Evolutionary conservation across 2,113 vertebrate genomes (phyloP).

Genomic region (Jaculus jaculus): DNA sequence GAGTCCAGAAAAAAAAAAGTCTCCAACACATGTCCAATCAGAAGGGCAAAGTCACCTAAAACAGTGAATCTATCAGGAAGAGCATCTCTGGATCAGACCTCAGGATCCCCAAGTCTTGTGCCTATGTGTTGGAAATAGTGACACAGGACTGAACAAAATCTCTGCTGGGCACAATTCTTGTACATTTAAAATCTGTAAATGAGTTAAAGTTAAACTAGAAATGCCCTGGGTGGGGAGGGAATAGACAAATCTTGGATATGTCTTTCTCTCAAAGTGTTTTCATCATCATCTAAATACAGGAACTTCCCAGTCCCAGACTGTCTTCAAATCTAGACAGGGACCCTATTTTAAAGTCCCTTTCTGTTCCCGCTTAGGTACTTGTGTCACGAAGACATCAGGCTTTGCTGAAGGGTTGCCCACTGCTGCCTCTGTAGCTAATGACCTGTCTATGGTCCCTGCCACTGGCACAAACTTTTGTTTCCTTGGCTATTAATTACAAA

Average conservation of each 20-base stretch:
- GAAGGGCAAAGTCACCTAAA: not conserved
- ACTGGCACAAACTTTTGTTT: too few species aligned
- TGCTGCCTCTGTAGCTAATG: rapidly evolving
- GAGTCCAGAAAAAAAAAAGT: not conserved
- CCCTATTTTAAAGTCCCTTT: not conserved
- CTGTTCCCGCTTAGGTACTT: too few species aligned
- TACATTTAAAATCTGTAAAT: slow-evolving; percentile 34
- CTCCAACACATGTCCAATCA: too few species aligned
- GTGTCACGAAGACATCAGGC: not conserved
- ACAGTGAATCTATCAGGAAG: not conserved
- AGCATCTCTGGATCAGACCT: not conserved
- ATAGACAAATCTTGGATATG: not conserved
- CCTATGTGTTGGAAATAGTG: not conserved
- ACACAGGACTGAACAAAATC: not conserved
- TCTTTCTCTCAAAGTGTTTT: not conserved
- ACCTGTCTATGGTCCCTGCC: too few species aligned
- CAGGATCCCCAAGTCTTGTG: too few species aligned
- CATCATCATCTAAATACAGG: not conserved
- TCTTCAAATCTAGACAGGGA: not conserved
- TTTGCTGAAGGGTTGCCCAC: not conserved
- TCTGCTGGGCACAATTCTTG: not conserved
- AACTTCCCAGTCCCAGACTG: rapidly evolving
- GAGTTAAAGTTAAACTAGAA: not conserved
- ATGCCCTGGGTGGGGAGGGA: not conserved
- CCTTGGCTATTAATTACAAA: not conserved